phyloP scores from a whole-genome alignment of 2,888 invertebrate genomes.

The Pristionchus entomophagus region DNA sequence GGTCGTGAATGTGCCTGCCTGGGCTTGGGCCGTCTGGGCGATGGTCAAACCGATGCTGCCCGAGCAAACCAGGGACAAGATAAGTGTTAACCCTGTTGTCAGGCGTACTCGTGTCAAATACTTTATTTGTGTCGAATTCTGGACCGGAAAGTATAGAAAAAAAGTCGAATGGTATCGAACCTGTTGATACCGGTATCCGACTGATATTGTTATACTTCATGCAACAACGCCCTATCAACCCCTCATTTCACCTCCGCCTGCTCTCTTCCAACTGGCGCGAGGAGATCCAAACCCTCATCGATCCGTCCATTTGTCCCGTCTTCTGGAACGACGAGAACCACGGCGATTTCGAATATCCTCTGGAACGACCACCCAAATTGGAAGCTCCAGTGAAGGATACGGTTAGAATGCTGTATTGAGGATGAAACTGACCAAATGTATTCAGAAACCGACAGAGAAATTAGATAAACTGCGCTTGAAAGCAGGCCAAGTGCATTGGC shows the following conservation, averaged over 20 bases:
- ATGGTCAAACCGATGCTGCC: slow-evolving; percentile 69
- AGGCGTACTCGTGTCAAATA: not conserved
- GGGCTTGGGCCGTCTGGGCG: slow-evolving; percentile 65
- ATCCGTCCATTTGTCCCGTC: not conserved
- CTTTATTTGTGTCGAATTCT: too few relatives aligned
- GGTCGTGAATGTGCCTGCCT: slow-evolving; percentile 68
- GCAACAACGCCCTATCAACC: not conserved
- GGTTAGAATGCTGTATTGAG: not conserved
- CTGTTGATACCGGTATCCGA: too few relatives aligned
- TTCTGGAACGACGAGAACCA: slow-evolving; percentile 43
- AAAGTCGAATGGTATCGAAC: too few relatives aligned
- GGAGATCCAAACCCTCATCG: not conserved
- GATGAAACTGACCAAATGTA: not conserved
- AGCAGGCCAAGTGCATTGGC: not conserved
- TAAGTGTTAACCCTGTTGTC: too few relatives aligned
- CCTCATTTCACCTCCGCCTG: slow-evolving; percentile 50
- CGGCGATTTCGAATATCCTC: not conserved
- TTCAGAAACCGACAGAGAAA: not conserved
- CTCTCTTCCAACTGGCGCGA: slow-evolving; percentile 46
- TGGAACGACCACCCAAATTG: not conserved
- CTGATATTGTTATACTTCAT: not conserved
- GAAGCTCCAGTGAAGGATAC: not conserved
- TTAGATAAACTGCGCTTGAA: slow-evolving; percentile 13
- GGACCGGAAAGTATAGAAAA: too few relatives aligned
- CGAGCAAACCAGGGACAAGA: slow-evolving; percentile 69